These are phyloP conservation scores for Aspidapion aeneum DNA, from an alignment of 2,888 invertebrate genomes.

Conservation along the genomic window DNA sequence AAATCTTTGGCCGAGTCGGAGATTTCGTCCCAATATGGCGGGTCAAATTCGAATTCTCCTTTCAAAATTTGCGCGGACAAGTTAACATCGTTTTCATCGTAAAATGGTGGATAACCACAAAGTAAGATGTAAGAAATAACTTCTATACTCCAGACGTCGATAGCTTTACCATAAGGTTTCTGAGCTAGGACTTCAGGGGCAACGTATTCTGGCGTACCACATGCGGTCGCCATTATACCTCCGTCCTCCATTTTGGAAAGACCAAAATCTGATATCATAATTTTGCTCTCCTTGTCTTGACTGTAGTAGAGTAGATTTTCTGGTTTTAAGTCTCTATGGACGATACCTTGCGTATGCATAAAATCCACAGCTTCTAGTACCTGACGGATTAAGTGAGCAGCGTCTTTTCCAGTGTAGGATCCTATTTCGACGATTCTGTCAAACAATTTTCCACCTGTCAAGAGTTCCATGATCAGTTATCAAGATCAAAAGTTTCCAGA, in stretches of 20 bases:
- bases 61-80: conserved; percentile 98
- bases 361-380: conserved; percentile 98
- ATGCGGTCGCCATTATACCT: conserved; percentile 99
- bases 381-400: conserved; percentile 93
- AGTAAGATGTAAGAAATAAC: conserved; percentile 98
- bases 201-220: conserved; percentile 98
- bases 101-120: conserved; percentile 99
- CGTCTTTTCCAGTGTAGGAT: conserved; percentile 99
- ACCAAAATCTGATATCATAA: conserved; percentile 99
- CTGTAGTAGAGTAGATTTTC: conserved; percentile 98
- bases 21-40: conserved; percentile 99
- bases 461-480: conserved; percentile 94
- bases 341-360: conserved; percentile 99
- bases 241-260: conserved; percentile 99
- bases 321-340: conserved; percentile 95
- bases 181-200: conserved; percentile 76
- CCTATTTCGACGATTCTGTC: conserved; percentile 99
- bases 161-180: conserved; percentile 99
- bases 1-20: conserved; percentile 99
- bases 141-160: conserved; percentile 99
- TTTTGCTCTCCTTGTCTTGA: conserved; percentile 97
- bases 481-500: conserved; percentile 97
- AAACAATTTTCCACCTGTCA: conserved; percentile 96
- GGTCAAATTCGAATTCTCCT: conserved; percentile 99
- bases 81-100: conserved; percentile 99